Conservation (phyloP, 1,140 invertebrate genomes). For the Bombyx mori region ASM3026992v2 NC_085119.1:13675001-13675500, state of each 20-base stretch:
- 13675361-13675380: no score
- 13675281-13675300: constrained; percentile 43
- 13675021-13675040: constrained; percentile 16
- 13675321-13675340: no score
- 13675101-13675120: background rate
- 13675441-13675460: constrained; percentile 4
- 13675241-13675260: constrained; percentile 21
- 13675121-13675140: constrained; percentile 6
- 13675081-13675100: constrained; percentile 8
- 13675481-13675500: constrained; percentile 18
- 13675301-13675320: constrained; percentile 3
- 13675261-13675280: constrained; percentile 36
- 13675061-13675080: constrained; percentile 11
- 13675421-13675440: background rate
- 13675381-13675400: no score
- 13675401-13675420: no score
- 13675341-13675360: no score
- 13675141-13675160: background rate
- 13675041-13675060: constrained; percentile 9
- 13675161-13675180: background rate
- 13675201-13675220: background rate
- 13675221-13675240: background rate
- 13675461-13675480: background rate
- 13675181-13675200: background rate
- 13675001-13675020: constrained; percentile 28